Conservation (phyloP, 2,888 invertebrate genomes). For the Erannis defoliaria region DNA sequence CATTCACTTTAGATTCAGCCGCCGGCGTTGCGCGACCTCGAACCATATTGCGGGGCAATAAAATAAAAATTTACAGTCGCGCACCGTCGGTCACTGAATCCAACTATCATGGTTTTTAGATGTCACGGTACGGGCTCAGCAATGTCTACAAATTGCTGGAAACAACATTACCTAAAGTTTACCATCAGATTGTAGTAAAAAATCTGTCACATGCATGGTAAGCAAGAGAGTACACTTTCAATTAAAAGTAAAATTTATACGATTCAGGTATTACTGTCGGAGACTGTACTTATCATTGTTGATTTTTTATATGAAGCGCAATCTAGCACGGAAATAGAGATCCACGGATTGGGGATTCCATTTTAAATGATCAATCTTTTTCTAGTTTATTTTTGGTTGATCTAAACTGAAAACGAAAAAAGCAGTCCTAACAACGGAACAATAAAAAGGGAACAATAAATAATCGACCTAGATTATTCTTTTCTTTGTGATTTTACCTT, state of each 20-base stretch:
- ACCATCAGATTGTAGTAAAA: too few relatives aligned
- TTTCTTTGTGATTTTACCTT: slow-evolving; percentile 1
- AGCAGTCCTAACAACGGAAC: not conserved
- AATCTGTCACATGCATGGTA: too few relatives aligned
- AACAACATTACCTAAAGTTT: too few relatives aligned
- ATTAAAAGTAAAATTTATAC: not conserved
- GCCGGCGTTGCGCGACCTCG: too few relatives aligned
- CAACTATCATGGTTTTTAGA: too few relatives aligned
- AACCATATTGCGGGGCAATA: too few relatives aligned
- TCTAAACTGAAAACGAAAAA: not conserved
- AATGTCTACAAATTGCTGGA: too few relatives aligned
- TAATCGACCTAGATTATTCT: not conserved
- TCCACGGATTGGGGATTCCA: slow-evolving; percentile 46
- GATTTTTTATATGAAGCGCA: slow-evolving; percentile 80
- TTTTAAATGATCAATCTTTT: not conserved
- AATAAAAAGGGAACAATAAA: not conserved
- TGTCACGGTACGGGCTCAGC: too few relatives aligned
- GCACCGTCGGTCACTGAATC: too few relatives aligned
- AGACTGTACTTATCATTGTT: slow-evolving; percentile 58
- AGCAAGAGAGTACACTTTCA: too few relatives aligned
- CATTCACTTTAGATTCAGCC: too few relatives aligned
- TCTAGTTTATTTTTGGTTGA: not conserved
- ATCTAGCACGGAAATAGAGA: slow-evolving; percentile 60
- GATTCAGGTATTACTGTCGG: not conserved
- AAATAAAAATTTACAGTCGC: too few relatives aligned